Evolutionary conservation across 2,113 vertebrate species (phyloP), one percentile per base, ranked within the genome.

Genomic region (Strigops habroptila): DNA sequence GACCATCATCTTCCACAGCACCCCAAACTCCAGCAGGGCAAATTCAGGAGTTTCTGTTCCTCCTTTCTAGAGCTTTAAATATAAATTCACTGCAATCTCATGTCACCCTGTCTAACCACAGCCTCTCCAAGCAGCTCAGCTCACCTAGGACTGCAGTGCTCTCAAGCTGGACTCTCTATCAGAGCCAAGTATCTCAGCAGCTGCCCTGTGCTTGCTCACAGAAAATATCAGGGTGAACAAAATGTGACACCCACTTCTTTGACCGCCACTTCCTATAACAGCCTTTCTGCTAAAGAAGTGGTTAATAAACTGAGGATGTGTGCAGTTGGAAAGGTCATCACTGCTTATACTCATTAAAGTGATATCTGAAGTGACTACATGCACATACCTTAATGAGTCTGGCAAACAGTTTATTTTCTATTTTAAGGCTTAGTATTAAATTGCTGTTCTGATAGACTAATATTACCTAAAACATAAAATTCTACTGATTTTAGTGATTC

Each of bases 351-450:
- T 89, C 60, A 52, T 3, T 43, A 63, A 93, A 86, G 59, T 86
- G 88, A 90, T 51, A 88, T 71, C 73, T 62, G 64, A 80, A 90
- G 79, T 37, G 73, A 68, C 59, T 83, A 51, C 46, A 28, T 3
- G n/a, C 59, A 74, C 88, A 82, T 62, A 86, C 63, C 33, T 82
- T 73, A 65, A 74, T 73, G 57, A 90, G 30, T 78, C 48, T 86
- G 87, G 78, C 70, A 89, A 91, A 69, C 18, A 41, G 23, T 76
- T 82, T 46, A 53, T 88, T 81, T 96, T 93, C 87, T 91, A 75
- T 86, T 94, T 94, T 74, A 90, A 95, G 53, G 8, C 17, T 37
- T 51, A 48, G 37, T 30, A 77, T 83, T 82, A 41, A 53, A 60
- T 88, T 83, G 41, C 30, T 65, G 46, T 53, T 88, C 91, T 74